Evolutionary conservation across 2,888 invertebrate species (phyloP), one percentile per base, ranked within the genome.

Genomic region (Xestoiulus laeticollis): DNA sequence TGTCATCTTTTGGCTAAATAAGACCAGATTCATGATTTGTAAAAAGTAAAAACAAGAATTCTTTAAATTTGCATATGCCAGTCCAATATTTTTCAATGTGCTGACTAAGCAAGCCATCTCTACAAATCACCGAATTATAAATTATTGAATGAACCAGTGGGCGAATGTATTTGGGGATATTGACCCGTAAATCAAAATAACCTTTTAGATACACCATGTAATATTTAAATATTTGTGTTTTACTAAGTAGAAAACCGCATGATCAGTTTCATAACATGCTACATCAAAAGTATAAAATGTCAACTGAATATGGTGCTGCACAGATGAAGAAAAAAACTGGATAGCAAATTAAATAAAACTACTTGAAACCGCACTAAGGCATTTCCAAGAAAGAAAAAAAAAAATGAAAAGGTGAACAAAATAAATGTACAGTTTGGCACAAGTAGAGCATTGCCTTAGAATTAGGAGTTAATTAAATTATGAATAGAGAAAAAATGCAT

Each of bases 351-450:
- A 78, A 78, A 32, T 14, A 32, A 16, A 3, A 26, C 26, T 30
- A 78, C 26, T 12, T 30, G 14, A 78, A 78, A 78, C 78, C 30
- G 78, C 78, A 32, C 78, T 30, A 78, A 30, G 30, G 78, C 78
- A 78, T 16, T 32, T 78, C 12, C 16, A 48, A 48, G 48, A 48
- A 26, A 78, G 0, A 30, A 78, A 22, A 12, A 68, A 68, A 16
- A 32, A 78, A 30, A 5, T 30, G 16, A 30, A 14, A 78, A n/a
- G n/a, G n/a, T n/a, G n/a, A n/a, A n/a, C n/a, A n/a, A n/a, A 32
- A 78, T 30, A 78, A 78, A 78, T 78, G 78, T 78, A 78, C 78
- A 78, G 78, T 78, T 78, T 78, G 78, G 78, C 78, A 78, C 78
- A 78, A 30, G 30, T 78, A 78, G 30, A 78, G 78, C 30, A 78